Conservation (phyloP, 2,113 vertebrate species). For the Deroptyus accipitrinus region DNA sequence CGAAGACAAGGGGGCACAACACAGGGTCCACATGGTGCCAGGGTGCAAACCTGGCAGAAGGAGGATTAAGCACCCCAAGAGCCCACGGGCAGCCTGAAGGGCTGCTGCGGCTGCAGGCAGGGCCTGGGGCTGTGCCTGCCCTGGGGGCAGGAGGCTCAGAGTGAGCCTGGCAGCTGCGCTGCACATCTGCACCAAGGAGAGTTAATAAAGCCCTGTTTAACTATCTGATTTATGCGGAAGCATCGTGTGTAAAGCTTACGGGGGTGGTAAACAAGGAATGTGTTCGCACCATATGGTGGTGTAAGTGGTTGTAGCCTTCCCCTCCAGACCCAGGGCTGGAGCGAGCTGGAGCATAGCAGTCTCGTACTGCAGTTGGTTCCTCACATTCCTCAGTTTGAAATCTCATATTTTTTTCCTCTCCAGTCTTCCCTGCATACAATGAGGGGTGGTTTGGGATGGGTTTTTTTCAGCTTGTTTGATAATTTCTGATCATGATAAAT, state of each 20-base stretch:
- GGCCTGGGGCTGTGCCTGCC: too few species aligned
- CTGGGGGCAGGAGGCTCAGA: not conserved
- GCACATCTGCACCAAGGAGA: not conserved
- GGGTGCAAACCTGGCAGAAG: not conserved
- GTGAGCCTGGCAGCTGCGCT: not conserved
- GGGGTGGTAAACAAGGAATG: not conserved
- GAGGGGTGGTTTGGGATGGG: not conserved
- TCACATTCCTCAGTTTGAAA: not conserved
- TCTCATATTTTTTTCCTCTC: not conserved
- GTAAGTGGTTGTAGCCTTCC: not conserved
- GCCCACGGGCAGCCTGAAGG: not conserved
- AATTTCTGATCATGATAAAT: not conserved
- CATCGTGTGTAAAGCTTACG: not conserved
- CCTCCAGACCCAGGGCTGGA: not conserved
- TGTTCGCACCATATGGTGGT: not conserved
- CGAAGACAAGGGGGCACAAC: not conserved
- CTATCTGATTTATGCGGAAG: not conserved
- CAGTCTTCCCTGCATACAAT: not conserved
- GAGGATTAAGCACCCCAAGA: not conserved
- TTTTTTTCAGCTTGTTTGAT: not conserved
- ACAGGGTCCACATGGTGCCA: not conserved
- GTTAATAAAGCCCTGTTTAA: not conserved
- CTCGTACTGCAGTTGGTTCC: not conserved
- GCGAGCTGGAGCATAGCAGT: fast-evolving
- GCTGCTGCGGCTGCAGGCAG: not conserved